Evolutionary conservation across 2,797 vertebrate genomes (phyloP), one percentile per base, ranked within the genome.

Genomic region (Sebastes alutus): DNA sequence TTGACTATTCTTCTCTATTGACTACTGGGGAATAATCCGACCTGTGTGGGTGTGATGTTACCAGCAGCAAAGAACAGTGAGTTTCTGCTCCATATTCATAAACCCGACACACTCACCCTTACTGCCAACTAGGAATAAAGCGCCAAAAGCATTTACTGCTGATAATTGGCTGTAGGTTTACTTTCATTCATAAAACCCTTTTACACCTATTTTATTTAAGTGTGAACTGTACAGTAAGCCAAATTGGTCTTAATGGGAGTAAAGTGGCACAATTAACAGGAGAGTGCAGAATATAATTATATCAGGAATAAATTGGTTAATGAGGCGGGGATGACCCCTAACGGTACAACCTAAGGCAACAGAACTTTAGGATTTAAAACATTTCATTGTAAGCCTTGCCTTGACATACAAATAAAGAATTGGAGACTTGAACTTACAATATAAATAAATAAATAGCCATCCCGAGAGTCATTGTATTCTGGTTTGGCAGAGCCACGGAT

Each of bases 61-160:
- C 60, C 42, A 68, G 58, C 63, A 52, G 69, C 27, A 70, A 56
- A 86, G 72, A 32, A 55, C 55, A 66, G 12, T 52, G n/a, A 4
- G 38, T 61, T 6, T 52, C n/a, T 77, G 72, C 35, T 72, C 29
- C 54, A 54, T 29, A 76, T 76, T 82, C 59, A 86, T 68, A 72
- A 73, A 82, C 6, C 33, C 5, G 3, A 60, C 64, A 54, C 59
- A 4, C 25, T 77, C 23, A 46, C 8, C 10, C 14, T 56, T 33
- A 22, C 2, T 55, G 66, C 65, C 61, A 72, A 54, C 23, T 14
- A 14, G 25, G 20, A 73, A 49, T n/a, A 38, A 72, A 54, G 23
- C 78, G 29, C 29, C 49, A 32, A 75, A 62, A 59, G 13, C 27
- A 59, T 64, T 30, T 58, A 73, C 49, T 30, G 38, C 20, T 38